Percentiles rank a stretch among this genome's conserved stretches.
These are phyloP conservation scores for Anguilla pacifica DNA, from an alignment of 2,797 vertebrate species.

Conservation along the genomic window DNA sequence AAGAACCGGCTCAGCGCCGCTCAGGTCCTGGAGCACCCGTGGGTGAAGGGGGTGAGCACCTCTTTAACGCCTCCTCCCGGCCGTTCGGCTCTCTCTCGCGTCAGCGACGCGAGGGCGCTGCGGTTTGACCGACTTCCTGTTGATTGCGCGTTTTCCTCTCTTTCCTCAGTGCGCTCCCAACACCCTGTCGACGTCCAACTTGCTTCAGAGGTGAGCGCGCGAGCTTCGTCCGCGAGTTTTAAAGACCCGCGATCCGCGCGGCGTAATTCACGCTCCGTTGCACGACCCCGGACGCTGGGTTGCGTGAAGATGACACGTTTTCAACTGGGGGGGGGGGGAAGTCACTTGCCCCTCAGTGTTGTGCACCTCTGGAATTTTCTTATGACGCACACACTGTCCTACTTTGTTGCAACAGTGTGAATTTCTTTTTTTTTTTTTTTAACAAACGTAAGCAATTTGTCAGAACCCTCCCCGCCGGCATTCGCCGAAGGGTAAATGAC, in stretches of 20 bases:
- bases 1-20: conserved; percentile 94
- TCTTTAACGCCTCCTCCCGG: not conserved
- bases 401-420: no score
- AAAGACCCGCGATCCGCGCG: no score
- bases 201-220: conserved; percentile 88
- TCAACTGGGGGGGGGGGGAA: no score
- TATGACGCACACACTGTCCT: no score
- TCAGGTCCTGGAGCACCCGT: conserved; percentile 95
- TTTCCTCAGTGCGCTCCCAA: conserved; percentile 80
- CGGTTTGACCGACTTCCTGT: not conserved
- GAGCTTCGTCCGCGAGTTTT: not conserved
- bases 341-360: no score
- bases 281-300: no score
- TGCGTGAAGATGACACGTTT: no score
- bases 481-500: no score
- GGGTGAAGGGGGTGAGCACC: conserved; percentile 91
- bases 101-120: not conserved
- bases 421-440: no score
- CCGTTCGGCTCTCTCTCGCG: not conserved
- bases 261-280: no score
- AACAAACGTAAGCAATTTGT: no score
- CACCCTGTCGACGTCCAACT: conserved; percentile 84
- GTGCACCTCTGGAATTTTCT: no score
- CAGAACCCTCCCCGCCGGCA: not conserved
- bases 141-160: not conserved